phyloP scores from a whole-genome alignment of 2,888 invertebrate genomes.

The Eupeodes luniger region DNA sequence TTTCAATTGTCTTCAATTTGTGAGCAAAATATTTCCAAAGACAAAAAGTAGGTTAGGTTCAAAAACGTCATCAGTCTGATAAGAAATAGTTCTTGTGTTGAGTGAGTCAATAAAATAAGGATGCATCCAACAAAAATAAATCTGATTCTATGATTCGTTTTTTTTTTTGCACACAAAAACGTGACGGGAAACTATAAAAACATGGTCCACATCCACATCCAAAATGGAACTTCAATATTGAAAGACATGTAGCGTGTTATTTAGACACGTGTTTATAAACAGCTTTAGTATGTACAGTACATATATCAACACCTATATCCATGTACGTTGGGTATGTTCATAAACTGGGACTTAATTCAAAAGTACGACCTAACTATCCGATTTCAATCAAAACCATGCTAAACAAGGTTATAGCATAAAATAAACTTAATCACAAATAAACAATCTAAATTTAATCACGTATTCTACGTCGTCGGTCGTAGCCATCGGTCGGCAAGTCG shows the following conservation, averaged over 20 bases:
- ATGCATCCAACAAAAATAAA: too few relatives aligned
- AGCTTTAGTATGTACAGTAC: background rate
- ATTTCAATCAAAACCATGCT: background rate
- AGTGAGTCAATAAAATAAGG: too few relatives aligned
- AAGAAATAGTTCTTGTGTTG: too few relatives aligned
- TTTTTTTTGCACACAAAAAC: too few relatives aligned
- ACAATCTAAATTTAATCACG: conserved; percentile 32
- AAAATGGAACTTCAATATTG: background rate
- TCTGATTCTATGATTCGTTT: too few relatives aligned
- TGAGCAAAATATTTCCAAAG: too few relatives aligned
- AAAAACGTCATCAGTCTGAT: too few relatives aligned
- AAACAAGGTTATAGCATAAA: conserved; percentile 31
- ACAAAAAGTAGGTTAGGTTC: too few relatives aligned
- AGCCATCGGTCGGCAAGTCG: background rate
- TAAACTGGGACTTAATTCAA: background rate
- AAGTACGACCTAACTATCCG: conserved; percentile 28
- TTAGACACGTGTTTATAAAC: conserved; percentile 10
- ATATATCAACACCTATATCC: background rate
- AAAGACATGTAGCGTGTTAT: background rate
- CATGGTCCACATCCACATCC: background rate
- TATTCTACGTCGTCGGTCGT: background rate
- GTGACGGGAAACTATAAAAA: too few relatives aligned
- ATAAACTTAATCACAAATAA: conserved; percentile 16
- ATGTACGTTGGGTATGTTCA: background rate
- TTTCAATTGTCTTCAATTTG: too few relatives aligned